Evolutionary conservation across 2,113 vertebrate genomes (phyloP), one percentile per base, ranked within the genome.

Genomic region (Mobula hypostoma): DNA sequence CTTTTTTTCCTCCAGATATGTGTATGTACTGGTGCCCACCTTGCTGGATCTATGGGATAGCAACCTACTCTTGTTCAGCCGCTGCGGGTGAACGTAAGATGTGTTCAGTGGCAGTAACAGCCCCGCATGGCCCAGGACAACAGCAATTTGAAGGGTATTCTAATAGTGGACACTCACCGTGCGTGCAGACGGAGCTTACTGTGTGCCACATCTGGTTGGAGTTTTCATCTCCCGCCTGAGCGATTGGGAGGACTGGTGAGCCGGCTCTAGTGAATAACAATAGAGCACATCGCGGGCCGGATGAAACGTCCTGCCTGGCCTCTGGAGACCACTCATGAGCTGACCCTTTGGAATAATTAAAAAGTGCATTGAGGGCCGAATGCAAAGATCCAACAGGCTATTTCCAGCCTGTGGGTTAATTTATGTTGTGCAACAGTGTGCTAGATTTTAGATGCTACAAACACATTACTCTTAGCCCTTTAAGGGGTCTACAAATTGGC

Each of bases 141-240:
- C 68, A 68, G 70, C 91, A 93, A 68, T 93, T 74, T 93, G 91
- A 93, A 93, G 70, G 72, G 91, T 93, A 93, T 93, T 93, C 91
- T 91, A 68, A 91, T 70, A 36, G 88, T 70, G 61, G 88, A 91
- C 88, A 93, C 91, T 93, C 91, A 93, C 91, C 91, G 91, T 93
- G 91, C 91, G 91, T 93, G 91, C 91, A 93, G 91, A 93, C 91
- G 91, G 91, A 93, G 91, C 91, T 93, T 93, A 93, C 91, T 93
- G 91, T 93, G 91, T 93, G 91, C 91, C 91, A 93, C 91, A 93
- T 93, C 91, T 93, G 91, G 91, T 93, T 93, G 91, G 91, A 93
- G 91, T 93, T 93, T 93, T 93, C 91, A 93, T 93, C 91, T 93
- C 91, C 91, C 91, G 91, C 36, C 91, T 93, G 91, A 93, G 68